Percentiles rank a stretch among this genome's conserved stretches.
Conservation (phyloP, 1,140 invertebrate species). For the Drosophila ambigua region DNA sequence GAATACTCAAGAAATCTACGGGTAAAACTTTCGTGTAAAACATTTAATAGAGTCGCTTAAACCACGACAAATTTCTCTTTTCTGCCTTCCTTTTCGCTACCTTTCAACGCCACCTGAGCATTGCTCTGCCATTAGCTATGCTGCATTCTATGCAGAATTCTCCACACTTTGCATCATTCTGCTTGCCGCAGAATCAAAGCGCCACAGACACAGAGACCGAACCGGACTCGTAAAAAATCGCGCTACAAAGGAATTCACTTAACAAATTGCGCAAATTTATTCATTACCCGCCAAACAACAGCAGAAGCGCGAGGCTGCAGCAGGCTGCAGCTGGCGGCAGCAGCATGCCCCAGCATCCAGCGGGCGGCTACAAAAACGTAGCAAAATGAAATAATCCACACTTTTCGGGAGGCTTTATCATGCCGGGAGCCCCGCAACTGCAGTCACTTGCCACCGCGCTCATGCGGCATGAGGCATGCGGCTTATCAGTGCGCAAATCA, state of each 20-base stretch:
- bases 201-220: constrained; percentile 40
- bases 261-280: constrained; percentile 83
- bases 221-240: constrained; percentile 75
- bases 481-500: constrained; percentile 76
- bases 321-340: constrained; percentile 3
- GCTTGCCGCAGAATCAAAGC: constrained; percentile 43
- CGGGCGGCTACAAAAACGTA: constrained; percentile 72
- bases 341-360: constrained; percentile 5
- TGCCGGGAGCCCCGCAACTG: constrained; percentile 45
- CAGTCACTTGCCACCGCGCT: constrained; percentile 3
- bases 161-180: constrained; percentile 8
- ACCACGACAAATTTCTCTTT: too few relatives aligned
- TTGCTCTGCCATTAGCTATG: constrained; percentile 34
- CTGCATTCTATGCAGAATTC: constrained; percentile 47
- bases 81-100: too few relatives aligned
- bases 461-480: constrained; percentile 35
- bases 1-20: too few relatives aligned
- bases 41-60: too few relatives aligned
- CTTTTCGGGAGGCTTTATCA: constrained; percentile 75
- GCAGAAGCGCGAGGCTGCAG: constrained; percentile 3
- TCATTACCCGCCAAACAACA: constrained; percentile 78
- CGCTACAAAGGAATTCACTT: constrained; percentile 82
- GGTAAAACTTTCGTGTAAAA: not conserved
- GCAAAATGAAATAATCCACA: constrained; percentile 82
- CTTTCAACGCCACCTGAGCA: not conserved